Percentiles rank a stretch among this genome's conserved stretches.
Conservation (phyloP, 1,140 invertebrate genomes). For the Drosophila orosa region DNA sequence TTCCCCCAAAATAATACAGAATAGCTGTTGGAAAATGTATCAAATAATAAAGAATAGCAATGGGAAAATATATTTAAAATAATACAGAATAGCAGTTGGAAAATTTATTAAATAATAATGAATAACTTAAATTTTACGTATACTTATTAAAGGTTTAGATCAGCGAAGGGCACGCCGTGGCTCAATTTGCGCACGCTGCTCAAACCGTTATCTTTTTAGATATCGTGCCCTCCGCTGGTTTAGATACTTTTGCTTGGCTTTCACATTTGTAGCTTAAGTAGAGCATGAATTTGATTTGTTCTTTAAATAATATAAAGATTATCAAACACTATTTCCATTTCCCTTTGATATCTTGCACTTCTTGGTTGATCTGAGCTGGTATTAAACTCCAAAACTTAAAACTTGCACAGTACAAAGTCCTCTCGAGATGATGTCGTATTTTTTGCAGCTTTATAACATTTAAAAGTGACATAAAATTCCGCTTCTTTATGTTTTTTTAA, state of each 20-base stretch:
- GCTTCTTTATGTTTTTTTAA: not conserved
- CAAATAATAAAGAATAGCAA: not conserved
- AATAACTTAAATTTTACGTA: not conserved
- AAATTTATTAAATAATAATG: not conserved
- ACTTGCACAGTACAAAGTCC: not conserved
- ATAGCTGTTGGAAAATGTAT: slow-evolving; percentile 13
- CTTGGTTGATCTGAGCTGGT: not conserved
- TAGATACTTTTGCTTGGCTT: not conserved
- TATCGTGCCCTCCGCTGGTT: no score
- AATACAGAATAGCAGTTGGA: slow-evolving; percentile 36
- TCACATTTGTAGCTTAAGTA: not conserved
- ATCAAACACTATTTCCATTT: not conserved
- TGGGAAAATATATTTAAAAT: no score
- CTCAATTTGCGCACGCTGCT: no score
- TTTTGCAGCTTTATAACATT: not conserved
- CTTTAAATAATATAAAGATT: not conserved
- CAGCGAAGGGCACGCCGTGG: no score
- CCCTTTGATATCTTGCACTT: not conserved
- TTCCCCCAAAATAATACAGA: no score
- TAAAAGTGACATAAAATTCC: not conserved
- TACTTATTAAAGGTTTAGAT: not conserved
- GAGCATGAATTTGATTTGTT: not conserved
- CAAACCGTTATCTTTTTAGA: no score
- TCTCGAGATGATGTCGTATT: not conserved
- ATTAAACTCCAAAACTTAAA: not conserved